These are phyloP conservation scores for Lomographa bimaculata DNA, from an alignment of 2,888 invertebrate genomes.

Conservation along the genomic window DNA sequence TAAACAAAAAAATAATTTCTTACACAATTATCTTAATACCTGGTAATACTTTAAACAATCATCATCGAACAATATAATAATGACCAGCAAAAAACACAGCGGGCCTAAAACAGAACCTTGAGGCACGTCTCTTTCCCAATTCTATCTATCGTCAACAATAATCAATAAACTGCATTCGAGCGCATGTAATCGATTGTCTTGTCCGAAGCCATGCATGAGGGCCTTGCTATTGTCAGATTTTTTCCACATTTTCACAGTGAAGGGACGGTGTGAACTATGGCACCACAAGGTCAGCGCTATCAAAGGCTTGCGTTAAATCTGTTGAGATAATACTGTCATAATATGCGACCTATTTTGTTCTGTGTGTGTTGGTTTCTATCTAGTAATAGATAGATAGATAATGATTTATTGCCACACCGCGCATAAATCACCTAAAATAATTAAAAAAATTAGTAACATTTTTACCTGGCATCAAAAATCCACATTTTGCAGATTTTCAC, in stretches of 20 bases:
- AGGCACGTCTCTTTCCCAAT: conserved; percentile 65
- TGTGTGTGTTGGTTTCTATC: neutral
- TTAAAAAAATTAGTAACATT: too few relatives aligned
- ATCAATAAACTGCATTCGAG: conserved; percentile 76
- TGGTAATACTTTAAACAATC: too few relatives aligned
- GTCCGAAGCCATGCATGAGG: conserved; percentile 67
- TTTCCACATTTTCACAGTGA: conserved; percentile 80
- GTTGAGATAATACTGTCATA: conserved; percentile 25
- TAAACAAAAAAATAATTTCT: too few relatives aligned
- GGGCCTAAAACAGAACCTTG: conserved; percentile 55
- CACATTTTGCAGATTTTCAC: too few relatives aligned
- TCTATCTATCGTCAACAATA: conserved; percentile 67
- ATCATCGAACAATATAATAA: conserved; percentile 32
- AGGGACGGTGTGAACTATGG: conserved; percentile 80
- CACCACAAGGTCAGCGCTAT: conserved; percentile 71
- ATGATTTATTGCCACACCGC: too few relatives aligned
- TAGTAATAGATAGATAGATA: neutral
- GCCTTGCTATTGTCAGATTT: conserved; percentile 72
- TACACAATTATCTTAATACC: too few relatives aligned
- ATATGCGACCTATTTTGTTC: conserved; percentile 5
- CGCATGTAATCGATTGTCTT: conserved; percentile 77
- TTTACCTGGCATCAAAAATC: too few relatives aligned
- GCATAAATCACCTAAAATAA: too few relatives aligned
- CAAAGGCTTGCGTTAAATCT: conserved; percentile 66
- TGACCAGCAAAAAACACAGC: conserved; percentile 39